Base-by-base conservation (phyloP, 2,113 vertebrate genomes). In the Turdus rufiventris region DNA sequence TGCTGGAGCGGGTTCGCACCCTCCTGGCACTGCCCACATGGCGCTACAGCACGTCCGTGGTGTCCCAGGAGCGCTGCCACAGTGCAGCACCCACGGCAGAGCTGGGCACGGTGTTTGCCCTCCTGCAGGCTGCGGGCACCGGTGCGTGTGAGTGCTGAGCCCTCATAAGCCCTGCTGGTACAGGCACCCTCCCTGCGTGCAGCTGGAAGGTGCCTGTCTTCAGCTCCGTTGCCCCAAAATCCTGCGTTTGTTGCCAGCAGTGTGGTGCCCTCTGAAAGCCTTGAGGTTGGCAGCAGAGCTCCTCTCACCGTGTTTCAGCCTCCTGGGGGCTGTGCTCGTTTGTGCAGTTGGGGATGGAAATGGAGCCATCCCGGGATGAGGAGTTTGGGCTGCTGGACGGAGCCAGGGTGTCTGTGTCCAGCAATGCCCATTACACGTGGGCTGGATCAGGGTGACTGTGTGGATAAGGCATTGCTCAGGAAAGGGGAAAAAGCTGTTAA, bases 111-210 rank as follows among this genome's bases (percentile, higher is more conserved):
- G 9, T 18, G 23, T 38, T 7, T 51, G 5, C 9, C 28, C 7
- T 12, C 26, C 28, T 5, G 11, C 12, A 8, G 47, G 7, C 47
- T 13, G 47, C 20, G 47, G 47, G 47, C 47, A 48, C 47, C 47
- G 12, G 47, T 51, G 50, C 3, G 9, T 4, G 36, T 4, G 53
- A 21, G 12, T 9, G 5, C 65, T 29, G 65, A 0, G 15, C 45
- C 21, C 4, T 0, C 1, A 0, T 2, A 26, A 47, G 38, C 4
- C 18, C 50, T 3, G 4, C 9, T 20, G 2, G 45, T 40, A 40
- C 12, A 13, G 13, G 40, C 40, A 40, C 40, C 40, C 40, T 40
- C 5, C 40, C 12, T 40, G 40, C 40, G 38, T 10, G 58, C 7
- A 9, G 12, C 13, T 42, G 20, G 38, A 29, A 5, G 12, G 19